Conservation (phyloP, 2,797 vertebrate genomes). For the Iguana delicatissima region DNA sequence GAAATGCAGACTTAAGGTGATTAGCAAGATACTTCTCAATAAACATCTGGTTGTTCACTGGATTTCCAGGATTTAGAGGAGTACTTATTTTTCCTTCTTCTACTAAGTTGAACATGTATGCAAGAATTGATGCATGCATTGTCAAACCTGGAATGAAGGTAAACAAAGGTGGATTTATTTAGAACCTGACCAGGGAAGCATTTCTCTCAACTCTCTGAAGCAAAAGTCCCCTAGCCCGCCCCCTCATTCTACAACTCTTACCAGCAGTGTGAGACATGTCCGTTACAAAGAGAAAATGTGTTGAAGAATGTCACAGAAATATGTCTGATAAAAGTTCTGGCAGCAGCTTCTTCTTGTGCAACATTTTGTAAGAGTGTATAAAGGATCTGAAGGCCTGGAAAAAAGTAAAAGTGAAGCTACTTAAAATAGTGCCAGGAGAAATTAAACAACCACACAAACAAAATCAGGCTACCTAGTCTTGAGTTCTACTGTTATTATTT, state of each 20-base stretch:
- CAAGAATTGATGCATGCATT: conserved; percentile 98
- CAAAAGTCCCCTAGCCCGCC: accelerated
- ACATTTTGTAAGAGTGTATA: conserved; percentile 98
- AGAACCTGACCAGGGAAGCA: not conserved
- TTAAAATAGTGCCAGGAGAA: not conserved
- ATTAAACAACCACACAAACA: no score
- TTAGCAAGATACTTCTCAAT: conserved; percentile 99
- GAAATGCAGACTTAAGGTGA: conserved; percentile 97
- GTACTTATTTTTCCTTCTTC: conserved; percentile 98
- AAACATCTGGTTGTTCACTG: conserved; percentile 95
- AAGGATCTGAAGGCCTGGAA: conserved; percentile 93
- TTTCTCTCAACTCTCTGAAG: not conserved
- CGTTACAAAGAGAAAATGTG: conserved; percentile 99
- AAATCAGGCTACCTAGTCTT: no score
- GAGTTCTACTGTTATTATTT: not conserved
- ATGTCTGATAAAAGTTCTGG: conserved; percentile 99
- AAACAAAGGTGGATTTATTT: accelerated
- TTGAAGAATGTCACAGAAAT: conserved; percentile 98
- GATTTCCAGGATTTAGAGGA: conserved; percentile 88
- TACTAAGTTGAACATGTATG: conserved; percentile 99
- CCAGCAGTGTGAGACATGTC: conserved; percentile 99
- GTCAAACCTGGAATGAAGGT: conserved; percentile 87
- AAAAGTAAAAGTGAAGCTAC: not conserved
- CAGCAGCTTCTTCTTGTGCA: conserved; percentile 96
- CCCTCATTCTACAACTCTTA: conserved; percentile 73